Base-by-base conservation (phyloP, 2,797 vertebrate genomes). In the Pseudochirops corinnae region DNA sequence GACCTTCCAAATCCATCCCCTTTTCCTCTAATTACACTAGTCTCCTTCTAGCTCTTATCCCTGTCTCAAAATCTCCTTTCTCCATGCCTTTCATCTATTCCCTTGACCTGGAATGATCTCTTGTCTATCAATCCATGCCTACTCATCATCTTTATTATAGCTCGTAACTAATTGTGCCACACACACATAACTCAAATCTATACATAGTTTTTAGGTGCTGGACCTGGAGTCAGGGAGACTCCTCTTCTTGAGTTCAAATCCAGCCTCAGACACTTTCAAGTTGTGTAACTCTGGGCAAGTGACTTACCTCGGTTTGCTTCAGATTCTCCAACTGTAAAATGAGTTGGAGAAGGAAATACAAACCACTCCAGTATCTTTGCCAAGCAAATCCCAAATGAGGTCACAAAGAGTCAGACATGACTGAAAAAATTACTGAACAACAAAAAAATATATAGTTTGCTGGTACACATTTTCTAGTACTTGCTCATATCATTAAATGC, bases 401-500 rank as follows among this genome's bases (percentile, higher is more conserved):
- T 56, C 56, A 60, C 29, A 31, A 28, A 29, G 9, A 28, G 58
- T 60, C 29, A 60, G 58, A 60, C 10, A 31, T 31, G 10, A 31
- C 10, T 31, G 29, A 60, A 60, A 31, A 58, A 60, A 13, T 12
- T 0, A 31, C 29, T 31, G 58, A 57, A 57, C 56, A 56, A 57
- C 53, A 55, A 55, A 10, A 55, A 53, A 57, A 58, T 29, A 10
- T 11, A 58, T 1, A 28, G 26, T 58, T 87, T n/a, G 50, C 12
- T 93, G 93, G 90, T 5, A 46, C n/a, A 7, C 1, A 33, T 94
- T 26, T 62, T 57, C 33, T 91, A 90, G 18, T 62, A 26, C 55
- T 60, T 92, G 5, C 56, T 87, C 90, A 90, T 82, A 53, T 13
- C 82, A 90, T 91, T 94, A 28, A 18, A n/a, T 95, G 56, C n/a